Base-by-base conservation (phyloP, 2,113 vertebrate species). In the Aldabrachelys gigantea region DNA sequence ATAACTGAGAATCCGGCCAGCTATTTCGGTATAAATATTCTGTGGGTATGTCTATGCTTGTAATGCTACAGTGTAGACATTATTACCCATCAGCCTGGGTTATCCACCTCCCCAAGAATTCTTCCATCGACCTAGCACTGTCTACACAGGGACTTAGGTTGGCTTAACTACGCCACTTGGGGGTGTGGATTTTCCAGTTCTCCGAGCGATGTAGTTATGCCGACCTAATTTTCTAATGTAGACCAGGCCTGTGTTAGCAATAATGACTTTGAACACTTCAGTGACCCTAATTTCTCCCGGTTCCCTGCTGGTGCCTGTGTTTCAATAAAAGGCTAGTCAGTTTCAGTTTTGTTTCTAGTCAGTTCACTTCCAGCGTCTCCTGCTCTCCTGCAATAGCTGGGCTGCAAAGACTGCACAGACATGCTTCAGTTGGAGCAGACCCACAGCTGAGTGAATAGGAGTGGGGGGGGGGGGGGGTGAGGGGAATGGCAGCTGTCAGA, bases 211-310 rank as follows among this genome's bases (percentile, higher is more conserved):
- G 62, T 62, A 35, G 59, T 65, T 65, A 35, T 17, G 62, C 14
- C 7, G 3, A 16, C 31, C 62, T 35, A 65, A 65, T 65, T 65
- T 65, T n/a, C 31, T 65, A n/a, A 35, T 9, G 62, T 35, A n/a
- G 62, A n/a, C 31, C 62, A 35, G 31, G 62, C 62, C 62, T n/a
- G 25, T 53, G 44, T 78, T 31, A 19, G 13, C 1, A 59, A 3
- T 52, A 1, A 9, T 17, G 80, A 75, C 29, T 0, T 35, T 22
- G 25, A 25, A 13, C 3, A 4, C 19, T 21, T 11, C 24, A 1
- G 17, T 5, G 11, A 47, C 24, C 86, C 54, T 50, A 10, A 38
- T 25, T 62, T 9, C 65, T 84, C 27, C 10, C 3, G 1, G 1
- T 6, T 29, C 59, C 83, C 53, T 84, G 7, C 1, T 35, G 35